Percentiles rank a stretch among this genome's conserved stretches.
Conservation (phyloP, 2,113 vertebrate genomes). For the Prinia subflava region DNA sequence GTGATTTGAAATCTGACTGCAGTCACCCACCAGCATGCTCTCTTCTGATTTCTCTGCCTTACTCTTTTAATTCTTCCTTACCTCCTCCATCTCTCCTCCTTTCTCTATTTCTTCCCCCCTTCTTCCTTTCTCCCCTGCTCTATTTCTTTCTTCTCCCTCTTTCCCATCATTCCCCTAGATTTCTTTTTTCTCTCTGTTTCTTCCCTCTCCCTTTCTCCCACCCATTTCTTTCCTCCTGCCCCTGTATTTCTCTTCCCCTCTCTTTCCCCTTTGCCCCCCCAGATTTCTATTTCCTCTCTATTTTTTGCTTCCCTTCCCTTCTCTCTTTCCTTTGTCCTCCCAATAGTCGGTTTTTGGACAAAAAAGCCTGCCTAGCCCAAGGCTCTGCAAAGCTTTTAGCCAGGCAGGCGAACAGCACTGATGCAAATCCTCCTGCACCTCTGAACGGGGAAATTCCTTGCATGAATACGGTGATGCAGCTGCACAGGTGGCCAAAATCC, state of each 20-base stretch:
- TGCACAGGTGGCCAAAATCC: slow-evolving; percentile 47
- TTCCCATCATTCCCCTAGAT: background rate
- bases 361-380: background rate
- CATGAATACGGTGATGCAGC: background rate
- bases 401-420: background rate
- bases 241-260: background rate
- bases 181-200: background rate
- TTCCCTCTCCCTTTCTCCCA: background rate
- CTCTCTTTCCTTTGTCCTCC: background rate
- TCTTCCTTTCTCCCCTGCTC: background rate
- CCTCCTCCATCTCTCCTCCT: background rate
- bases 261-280: no score
- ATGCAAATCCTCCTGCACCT: background rate
- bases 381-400: background rate
- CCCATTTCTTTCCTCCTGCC: background rate
- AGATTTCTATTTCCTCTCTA: background rate
- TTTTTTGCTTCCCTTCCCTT: background rate
- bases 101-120: background rate
- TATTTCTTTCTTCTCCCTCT: background rate
- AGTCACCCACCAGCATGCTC: background rate
- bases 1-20: background rate
- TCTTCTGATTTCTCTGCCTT: background rate
- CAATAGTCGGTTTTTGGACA: background rate
- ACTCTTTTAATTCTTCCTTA: background rate
- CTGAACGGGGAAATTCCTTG: background rate